A percentile compares a stretch with the other conserved stretches of the same genome.
Evolutionary conservation across 2,888 invertebrate species (phyloP).

Genomic region (Caradrina kadenii): DNA sequence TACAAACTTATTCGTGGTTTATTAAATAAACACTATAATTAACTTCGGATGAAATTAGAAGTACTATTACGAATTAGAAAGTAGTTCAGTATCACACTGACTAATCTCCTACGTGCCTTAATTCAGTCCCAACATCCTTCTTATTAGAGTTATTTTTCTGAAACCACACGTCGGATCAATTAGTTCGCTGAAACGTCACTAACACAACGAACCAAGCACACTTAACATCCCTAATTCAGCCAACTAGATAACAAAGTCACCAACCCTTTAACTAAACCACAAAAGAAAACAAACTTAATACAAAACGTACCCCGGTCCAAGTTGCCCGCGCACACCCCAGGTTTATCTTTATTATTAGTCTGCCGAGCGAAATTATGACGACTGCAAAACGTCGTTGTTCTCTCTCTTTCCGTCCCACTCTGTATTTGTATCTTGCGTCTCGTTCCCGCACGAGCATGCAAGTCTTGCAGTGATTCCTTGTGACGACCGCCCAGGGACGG

Average conservation of each 20-base stretch:
- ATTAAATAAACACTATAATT: no score
- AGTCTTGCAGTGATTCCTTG: slow-evolving; percentile 82
- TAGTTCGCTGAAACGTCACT: slow-evolving; percentile 24
- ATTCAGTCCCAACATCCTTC: neutral
- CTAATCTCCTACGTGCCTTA: neutral
- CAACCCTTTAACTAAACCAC: slow-evolving; percentile 44
- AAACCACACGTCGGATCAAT: slow-evolving; percentile 31
- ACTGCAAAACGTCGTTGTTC: slow-evolving; percentile 86
- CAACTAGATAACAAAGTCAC: slow-evolving; percentile 44
- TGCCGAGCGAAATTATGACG: slow-evolving; percentile 91
- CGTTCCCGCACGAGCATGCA: slow-evolving; percentile 73
- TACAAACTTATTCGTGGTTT: no score
- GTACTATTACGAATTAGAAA: no score
- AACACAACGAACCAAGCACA: slow-evolving; percentile 10
- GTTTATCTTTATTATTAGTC: slow-evolving; percentile 91
- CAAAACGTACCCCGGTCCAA: slow-evolving; percentile 52
- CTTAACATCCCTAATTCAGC: slow-evolving; percentile 24
- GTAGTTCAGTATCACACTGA: no score
- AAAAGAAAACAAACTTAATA: slow-evolving; percentile 51
- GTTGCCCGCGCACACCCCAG: slow-evolving; percentile 68
- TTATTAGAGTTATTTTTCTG: neutral
- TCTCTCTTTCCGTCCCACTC: slow-evolving; percentile 69
- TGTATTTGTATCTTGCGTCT: slow-evolving; percentile 57
- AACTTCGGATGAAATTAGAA: no score
- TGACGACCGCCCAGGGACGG: slow-evolving; percentile 80